Base-by-base conservation (phyloP, 2,888 invertebrate species). In the Epinotia brunnichana region DNA sequence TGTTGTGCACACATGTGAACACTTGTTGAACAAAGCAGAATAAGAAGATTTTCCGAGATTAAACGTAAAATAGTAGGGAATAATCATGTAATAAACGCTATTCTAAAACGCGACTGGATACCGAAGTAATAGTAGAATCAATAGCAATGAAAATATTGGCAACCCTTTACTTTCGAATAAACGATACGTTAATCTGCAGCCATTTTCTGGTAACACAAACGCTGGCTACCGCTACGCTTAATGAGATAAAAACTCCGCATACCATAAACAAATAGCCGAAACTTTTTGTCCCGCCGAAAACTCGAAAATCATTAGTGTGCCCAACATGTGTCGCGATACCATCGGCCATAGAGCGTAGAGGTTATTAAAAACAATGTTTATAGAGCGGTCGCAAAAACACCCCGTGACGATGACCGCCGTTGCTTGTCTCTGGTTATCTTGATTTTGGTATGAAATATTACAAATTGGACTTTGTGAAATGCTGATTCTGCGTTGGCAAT, bases 251-350 rank as follows among this genome's bases (percentile, higher is more conserved):
- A 44, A 10, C 19, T 24, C 53, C 44, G 5, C 24, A 19, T 24
- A 41, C 24, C 57, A 48, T 53, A 41, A 48, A 68, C 73, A 75
- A 70, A 68, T 74, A 48, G 56, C 70, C 67, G 11, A 48, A 60
- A 68, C 77, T 79, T 80, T 88, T 87, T 84, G 80, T 76, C 73
- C 78, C 83, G 85, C 84, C 83, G 82, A 24, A 41, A 60, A 48
- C 56, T 67, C 85, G 79, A 81, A 83, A 84, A 84, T 90, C 87
- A 91, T 90, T 91, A 90, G 88, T 80, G 83, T 84, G 81, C 85
- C 77, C 83, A 88, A 91, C 91, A 91, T 90, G 87, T 91, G 91
- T 90, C 83, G 78, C 83, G 91, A 91, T 91, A 87, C 79, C 79
- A 91, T 91, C 91, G 74, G 76, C 80, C 76, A 76, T 53, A 73